Evolutionary conservation across 2,888 invertebrate genomes (phyloP).

Genomic region (Eueremaeus valkanovi): DNA sequence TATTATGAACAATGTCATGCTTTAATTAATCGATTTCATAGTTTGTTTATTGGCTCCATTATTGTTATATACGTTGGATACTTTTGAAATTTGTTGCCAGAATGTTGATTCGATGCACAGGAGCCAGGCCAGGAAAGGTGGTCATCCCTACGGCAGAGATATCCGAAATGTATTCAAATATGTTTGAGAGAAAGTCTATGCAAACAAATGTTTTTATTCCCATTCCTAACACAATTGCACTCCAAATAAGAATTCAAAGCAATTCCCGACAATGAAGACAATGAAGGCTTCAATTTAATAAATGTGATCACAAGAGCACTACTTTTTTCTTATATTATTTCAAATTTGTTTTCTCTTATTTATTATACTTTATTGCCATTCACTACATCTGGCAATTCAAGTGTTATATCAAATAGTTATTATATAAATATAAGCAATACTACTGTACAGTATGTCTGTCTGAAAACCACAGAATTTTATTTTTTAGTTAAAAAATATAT

Average conservation of each 20-base stretch:
- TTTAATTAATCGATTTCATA: too few relatives aligned
- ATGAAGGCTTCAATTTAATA: constrained; percentile 14
- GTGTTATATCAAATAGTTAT: too few relatives aligned
- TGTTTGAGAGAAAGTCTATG: neutral
- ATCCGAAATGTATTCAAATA: constrained; percentile 9
- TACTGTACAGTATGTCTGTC: neutral
- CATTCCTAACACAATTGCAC: neutral
- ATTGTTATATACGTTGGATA: too few relatives aligned
- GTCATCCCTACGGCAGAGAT: too few relatives aligned
- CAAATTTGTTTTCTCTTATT: neutral
- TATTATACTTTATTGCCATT: too few relatives aligned
- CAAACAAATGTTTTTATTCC: neutral
- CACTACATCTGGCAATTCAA: neutral
- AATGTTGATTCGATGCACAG: too few relatives aligned
- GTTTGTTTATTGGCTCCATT: too few relatives aligned
- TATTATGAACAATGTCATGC: too few relatives aligned
- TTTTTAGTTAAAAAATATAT: neutral
- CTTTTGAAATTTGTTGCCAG: too few relatives aligned
- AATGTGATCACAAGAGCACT: constrained; percentile 11
- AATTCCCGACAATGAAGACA: neutral
- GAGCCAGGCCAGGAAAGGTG: too few relatives aligned
- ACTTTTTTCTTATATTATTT: neutral
- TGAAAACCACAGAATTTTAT: neutral
- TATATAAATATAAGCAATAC: neutral
- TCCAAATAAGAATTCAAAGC: constrained; percentile 5